phyloP scores from a whole-genome alignment of 2,888 invertebrate species.

The Cacoxenus indagator region DNA sequence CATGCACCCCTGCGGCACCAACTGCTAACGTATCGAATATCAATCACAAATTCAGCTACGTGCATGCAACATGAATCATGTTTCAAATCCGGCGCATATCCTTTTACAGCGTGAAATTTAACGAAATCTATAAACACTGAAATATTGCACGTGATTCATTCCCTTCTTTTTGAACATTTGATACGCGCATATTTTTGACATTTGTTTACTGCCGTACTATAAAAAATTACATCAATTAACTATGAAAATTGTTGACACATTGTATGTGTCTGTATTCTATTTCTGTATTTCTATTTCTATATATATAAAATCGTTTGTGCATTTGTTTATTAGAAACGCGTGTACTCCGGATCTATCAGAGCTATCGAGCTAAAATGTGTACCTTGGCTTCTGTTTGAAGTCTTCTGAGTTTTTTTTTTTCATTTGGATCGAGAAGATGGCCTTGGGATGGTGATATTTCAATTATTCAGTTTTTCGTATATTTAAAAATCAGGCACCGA shows the following conservation, averaged over 20 bases:
- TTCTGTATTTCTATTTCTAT: too few species aligned
- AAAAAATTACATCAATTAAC: slow-evolving; percentile 45
- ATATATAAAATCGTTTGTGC: too few species aligned
- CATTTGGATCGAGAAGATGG: too few species aligned
- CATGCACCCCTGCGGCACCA: slow-evolving; percentile 27
- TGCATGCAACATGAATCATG: slow-evolving; percentile 17
- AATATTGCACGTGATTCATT: slow-evolving; percentile 4
- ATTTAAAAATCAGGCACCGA: too few species aligned
- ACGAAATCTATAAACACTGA: slow-evolving; percentile 22
- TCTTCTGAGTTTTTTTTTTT: too few species aligned
- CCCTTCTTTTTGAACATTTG: neutral
- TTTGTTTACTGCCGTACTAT: slow-evolving; percentile 7
- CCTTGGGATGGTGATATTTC: too few species aligned
- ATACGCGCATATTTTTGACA: neutral
- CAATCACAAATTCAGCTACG: slow-evolving; percentile 15
- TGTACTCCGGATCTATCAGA: too few species aligned
- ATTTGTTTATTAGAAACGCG: too few species aligned
- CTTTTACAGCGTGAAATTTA: slow-evolving; percentile 10
- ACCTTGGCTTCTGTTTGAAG: too few species aligned
- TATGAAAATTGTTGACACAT: slow-evolving; percentile 33
- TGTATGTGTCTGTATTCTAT: too few species aligned
- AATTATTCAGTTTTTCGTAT: too few species aligned
- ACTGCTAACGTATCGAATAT: slow-evolving; percentile 31
- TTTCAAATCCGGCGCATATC: neutral
- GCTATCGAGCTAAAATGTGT: too few species aligned